Evolutionary conservation across 2,888 invertebrate species (phyloP).

Genomic region (Doris montereyensis): DNA sequence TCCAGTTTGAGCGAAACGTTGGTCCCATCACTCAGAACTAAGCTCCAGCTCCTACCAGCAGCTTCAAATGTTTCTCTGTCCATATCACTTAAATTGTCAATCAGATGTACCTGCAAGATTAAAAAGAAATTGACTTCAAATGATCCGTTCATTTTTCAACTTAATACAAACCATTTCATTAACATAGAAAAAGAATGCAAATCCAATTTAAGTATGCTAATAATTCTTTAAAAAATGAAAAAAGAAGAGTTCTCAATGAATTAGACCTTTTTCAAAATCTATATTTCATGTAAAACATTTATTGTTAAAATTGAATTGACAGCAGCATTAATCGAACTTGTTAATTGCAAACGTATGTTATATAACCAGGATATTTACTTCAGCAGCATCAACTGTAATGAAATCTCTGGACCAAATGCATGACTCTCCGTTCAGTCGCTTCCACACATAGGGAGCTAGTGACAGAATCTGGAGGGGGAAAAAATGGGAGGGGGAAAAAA

Average conservation of each 20-base stretch:
- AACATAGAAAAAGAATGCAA: background rate
- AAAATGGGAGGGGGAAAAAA: no score
- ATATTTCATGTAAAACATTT: no score
- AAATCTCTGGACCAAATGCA: conserved; percentile 69
- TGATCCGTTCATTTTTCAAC: no score
- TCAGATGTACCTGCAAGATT: conserved; percentile 60
- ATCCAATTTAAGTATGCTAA: background rate
- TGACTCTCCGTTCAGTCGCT: conserved; percentile 68
- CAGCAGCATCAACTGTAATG: conserved; percentile 68
- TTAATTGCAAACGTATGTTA: no score
- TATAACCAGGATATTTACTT: no score
- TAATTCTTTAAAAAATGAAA: background rate
- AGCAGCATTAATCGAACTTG: no score
- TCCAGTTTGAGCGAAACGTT: conserved; percentile 59
- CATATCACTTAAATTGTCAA: conserved; percentile 62
- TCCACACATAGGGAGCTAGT: conserved; percentile 71
- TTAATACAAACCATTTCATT: no score
- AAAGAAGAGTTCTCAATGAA: no score
- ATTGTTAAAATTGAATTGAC: no score
- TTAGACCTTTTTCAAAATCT: no score
- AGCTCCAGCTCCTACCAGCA: conserved; percentile 60
- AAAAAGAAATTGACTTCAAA: no score
- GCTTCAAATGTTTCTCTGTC: conserved; percentile 58
- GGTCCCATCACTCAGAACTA: conserved; percentile 66
- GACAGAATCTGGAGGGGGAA: conserved; percentile 61